Percentiles rank a stretch among this genome's conserved stretches.
These are phyloP conservation scores for Sorex araneus DNA, from an alignment of 2,113 vertebrate species.

Conservation along the genomic window DNA sequence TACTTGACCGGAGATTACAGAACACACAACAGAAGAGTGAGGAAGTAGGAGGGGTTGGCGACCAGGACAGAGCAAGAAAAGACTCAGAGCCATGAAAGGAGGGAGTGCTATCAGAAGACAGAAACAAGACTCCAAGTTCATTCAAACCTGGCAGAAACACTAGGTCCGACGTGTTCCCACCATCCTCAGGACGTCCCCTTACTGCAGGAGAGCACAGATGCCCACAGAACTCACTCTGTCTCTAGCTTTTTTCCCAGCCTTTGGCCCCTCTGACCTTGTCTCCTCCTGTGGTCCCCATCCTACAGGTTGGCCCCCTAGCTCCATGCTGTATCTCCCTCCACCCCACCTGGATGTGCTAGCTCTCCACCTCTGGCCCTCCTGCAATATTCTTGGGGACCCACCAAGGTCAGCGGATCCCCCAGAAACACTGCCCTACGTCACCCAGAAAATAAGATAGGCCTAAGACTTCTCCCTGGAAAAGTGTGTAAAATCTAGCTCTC, in stretches of 20 bases:
- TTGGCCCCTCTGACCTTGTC: no score
- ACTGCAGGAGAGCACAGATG: no score
- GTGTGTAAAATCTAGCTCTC: not conserved
- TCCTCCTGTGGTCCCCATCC: no score
- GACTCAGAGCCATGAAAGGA: not conserved
- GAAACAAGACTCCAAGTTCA: not conserved
- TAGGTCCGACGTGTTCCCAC: not conserved
- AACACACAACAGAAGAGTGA: not conserved
- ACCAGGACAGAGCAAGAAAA: constrained; percentile 7
- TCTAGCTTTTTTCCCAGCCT: no score
- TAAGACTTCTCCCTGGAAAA: not conserved
- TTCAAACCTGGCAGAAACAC: not conserved
- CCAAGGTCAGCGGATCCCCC: no score
- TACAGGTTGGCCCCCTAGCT: no score
- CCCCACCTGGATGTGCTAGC: no score
- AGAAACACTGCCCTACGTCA: not conserved
- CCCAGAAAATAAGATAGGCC: not conserved
- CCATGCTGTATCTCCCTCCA: no score
- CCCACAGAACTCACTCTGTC: no score
- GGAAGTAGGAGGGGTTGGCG: not conserved
- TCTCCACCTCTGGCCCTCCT: no score
- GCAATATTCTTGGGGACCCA: no score
- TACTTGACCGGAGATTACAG: constrained; percentile 52
- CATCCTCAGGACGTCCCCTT: not conserved
- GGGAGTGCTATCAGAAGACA: not conserved